Base-by-base conservation (phyloP, 92 coral and sea anemone species). In the Heteractis magnifica region DNA sequence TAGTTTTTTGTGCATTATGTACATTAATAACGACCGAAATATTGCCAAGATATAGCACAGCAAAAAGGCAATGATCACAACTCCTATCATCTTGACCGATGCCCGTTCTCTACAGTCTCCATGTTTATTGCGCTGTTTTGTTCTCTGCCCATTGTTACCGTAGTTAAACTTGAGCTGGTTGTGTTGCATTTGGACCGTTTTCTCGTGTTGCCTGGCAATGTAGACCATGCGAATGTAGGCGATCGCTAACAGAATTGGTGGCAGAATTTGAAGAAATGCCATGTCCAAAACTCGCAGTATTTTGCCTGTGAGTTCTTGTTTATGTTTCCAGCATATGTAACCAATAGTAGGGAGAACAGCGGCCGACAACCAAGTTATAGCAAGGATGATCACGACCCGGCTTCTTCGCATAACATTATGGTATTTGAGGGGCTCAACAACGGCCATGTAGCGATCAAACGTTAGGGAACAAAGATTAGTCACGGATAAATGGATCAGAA, bases 391-490 rank as follows among this genome's bases (percentile, higher is more conserved):
- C 21, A 20, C 83, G 4, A 78, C 82, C 10, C 59, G 77, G 21
- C 56, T 55, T 52, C 50, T 74, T 15, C 44, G 73, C 79, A 82
- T 72, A 1, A 82, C 14, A 6, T 65, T 12, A 21, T 56, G 72
- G 19, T 82, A 82, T 77, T 75, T 62, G 44, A 93, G 86, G 6
- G 97, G 94, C 56, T 78, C 58, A 7, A 91, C 88, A 14, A 91
- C 88, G 10, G 97, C 97, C 64, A 89, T 70, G 77, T 93, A 93
- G 48, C 97, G 88, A 75, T 93, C 97, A 16, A 92, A 60, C 13
- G 94, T 85, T 78, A 92, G 81, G 0, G 90, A 84, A 60, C 94
- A 93, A 4, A 93, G 91, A 72, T 82, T 87, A 8, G 89, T 76
- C 0, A 87, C 91, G 1, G 97, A 93, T 0, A 91, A 83, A 59